Conservation (phyloP, 2,113 vertebrate genomes). For the Coptodon rendalli region DNA sequence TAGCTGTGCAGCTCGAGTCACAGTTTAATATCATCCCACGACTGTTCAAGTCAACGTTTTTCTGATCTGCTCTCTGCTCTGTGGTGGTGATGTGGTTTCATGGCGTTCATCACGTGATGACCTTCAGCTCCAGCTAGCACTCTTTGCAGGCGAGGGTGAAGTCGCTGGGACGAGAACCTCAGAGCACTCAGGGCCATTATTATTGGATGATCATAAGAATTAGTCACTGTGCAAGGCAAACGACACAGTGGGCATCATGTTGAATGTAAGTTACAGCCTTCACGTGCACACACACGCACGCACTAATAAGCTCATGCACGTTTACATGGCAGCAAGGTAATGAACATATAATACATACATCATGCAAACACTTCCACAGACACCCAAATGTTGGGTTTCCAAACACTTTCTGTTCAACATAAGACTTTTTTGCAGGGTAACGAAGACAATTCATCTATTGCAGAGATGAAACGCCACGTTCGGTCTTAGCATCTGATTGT, state of each 20-base stretch:
- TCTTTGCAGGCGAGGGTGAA: background rate
- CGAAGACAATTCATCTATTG: background rate
- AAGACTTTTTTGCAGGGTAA: background rate
- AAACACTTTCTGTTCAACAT: background rate
- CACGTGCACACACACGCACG: background rate
- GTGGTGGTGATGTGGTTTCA: background rate
- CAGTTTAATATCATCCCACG: background rate
- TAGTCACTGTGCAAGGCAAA: background rate
- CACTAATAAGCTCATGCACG: background rate
- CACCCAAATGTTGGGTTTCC: background rate
- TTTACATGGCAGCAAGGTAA: background rate
- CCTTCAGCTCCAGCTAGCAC: background rate
- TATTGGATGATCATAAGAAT: background rate
- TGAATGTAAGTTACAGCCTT: background rate
- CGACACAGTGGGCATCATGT: background rate
- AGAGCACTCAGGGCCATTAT: background rate
- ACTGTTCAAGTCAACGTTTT: background rate
- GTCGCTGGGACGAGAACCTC: background rate
- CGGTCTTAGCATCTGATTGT: background rate
- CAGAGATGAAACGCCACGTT: background rate
- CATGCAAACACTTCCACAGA: background rate
- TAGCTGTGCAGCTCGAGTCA: background rate
- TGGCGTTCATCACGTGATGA: rapidly evolving
- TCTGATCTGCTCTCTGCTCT: background rate
- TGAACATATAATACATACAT: background rate